Base-by-base conservation (phyloP, 2,888 invertebrate species). In the Acanthacorydalis orientalis region DNA sequence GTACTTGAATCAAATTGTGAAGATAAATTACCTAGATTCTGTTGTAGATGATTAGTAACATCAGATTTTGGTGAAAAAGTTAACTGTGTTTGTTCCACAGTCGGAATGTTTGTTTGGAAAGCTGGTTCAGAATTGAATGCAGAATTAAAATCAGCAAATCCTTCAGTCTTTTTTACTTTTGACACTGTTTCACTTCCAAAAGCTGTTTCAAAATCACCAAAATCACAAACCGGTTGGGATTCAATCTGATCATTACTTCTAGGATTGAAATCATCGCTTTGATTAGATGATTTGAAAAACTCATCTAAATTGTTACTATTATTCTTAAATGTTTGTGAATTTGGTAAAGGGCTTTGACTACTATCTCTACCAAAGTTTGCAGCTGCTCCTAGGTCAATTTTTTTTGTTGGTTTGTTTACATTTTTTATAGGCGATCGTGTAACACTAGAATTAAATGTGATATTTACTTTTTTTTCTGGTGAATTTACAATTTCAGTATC, bases 161-260 rank as follows among this genome's bases (percentile, higher is more conserved):
- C 42, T 32, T 31, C 32, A 12, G 31, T 31, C 14, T 31, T 37
- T 35, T 32, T 31, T 31, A 51, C 32, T 2, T 49, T 34, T 7
- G 53, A 7, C 11, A 49, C 57, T 16, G 52, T 50, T n/a, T 54
- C 51, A 7, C 57, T 58, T 11, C 68, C 71, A 61, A 86, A 86
- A 1, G 82, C 86, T 51, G 77, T 72, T 4, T 78, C 69, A 60
- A 88, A 88, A 65, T 87, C 85, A 0, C 86, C 86, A 63, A 88
- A 88, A 49, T 86, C 86, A 37, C 64, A 59, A 34, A 51, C 48
- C 7, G 52, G 31, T 1, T 53, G 46, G 10, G 50, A 53, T 51
- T 73, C 73, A 4, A 61, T 6, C 23, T 23, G 23, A 23, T 23
- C 23, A 23, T 23, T 64, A 42, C 69, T 66, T 48, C 69, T 56